Percentiles rank a stretch among this genome's conserved stretches.
Evolutionary conservation across 2,888 invertebrate species (phyloP).

Genomic region (Rotaria magnacalcarata): DNA sequence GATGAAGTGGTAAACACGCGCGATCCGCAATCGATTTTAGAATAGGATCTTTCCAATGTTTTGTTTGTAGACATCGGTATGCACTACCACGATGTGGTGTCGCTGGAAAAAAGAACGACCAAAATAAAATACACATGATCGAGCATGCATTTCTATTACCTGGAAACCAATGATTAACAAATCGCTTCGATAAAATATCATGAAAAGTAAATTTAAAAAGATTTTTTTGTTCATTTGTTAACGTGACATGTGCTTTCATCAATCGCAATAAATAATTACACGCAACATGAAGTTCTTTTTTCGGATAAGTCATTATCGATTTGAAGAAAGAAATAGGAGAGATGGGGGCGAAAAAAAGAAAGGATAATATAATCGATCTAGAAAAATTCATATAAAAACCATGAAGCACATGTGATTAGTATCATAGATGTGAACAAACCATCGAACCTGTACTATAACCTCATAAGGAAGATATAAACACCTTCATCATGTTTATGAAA

Average conservation of each 20-base stretch:
- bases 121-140: too few species aligned
- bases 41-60: slow-evolving; percentile 22
- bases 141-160: neutral
- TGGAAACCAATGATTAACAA: slow-evolving; percentile 12
- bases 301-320: neutral
- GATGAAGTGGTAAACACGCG: neutral
- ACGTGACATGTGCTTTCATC: neutral
- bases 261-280: neutral
- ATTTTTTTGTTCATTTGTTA: neutral
- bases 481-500: too few species aligned
- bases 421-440: too few species aligned
- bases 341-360: neutral
- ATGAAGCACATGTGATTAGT: too few species aligned
- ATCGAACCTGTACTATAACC: too few species aligned
- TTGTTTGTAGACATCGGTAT: slow-evolving; percentile 9
- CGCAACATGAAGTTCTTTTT: slow-evolving; percentile 21
- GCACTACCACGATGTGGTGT: neutral
- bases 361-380: neutral
- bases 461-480: too few species aligned
- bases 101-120: neutral
- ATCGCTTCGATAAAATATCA: slow-evolving; percentile 19
- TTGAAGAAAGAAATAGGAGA: neutral
- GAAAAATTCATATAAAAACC: neutral
- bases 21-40: neutral
- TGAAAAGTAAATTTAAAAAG: slow-evolving; percentile 14